These are phyloP conservation scores for Jordanella pulchra DNA, from an alignment of 2,797 vertebrate genomes.

Conservation along the genomic window DNA sequence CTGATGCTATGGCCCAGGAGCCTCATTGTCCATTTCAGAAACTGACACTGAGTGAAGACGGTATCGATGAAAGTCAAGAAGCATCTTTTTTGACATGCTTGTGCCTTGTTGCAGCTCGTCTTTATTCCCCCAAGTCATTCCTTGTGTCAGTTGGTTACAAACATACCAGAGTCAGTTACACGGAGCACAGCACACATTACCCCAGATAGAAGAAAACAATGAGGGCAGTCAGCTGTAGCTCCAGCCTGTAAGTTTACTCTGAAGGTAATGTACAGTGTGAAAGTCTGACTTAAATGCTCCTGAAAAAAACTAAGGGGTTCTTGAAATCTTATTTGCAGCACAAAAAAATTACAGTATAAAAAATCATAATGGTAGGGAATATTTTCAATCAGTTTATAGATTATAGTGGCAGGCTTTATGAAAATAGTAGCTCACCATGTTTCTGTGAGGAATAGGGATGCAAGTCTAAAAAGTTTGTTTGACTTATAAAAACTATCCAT, in stretches of 20 bases:
- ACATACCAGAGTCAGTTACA: constrained; percentile 38
- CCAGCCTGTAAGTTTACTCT: constrained; percentile 4
- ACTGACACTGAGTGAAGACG: background rate
- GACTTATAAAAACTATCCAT: background rate
- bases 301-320: background rate
- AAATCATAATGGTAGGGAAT: background rate
- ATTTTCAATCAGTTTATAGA: background rate
- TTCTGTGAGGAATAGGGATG: background rate
- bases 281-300: background rate
- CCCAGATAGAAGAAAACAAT: constrained; percentile 11
- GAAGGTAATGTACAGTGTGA: background rate
- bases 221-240: constrained; percentile 13
- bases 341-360: background rate
- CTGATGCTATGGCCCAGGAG: background rate
- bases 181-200: constrained; percentile 19
- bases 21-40: background rate
- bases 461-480: background rate
- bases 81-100: constrained; percentile 11
- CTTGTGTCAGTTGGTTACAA: constrained; percentile 32
- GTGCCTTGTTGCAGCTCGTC: constrained; percentile 16
- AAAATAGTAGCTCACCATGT: background rate
- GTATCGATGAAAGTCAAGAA: constrained; percentile 1
- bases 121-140: constrained; percentile 14
- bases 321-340: background rate
- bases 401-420: background rate